Percentiles rank a stretch among this genome's conserved stretches.
Evolutionary conservation across 1,140 invertebrate species (phyloP).

Genomic region (Eurosta solidaginis): DNA sequence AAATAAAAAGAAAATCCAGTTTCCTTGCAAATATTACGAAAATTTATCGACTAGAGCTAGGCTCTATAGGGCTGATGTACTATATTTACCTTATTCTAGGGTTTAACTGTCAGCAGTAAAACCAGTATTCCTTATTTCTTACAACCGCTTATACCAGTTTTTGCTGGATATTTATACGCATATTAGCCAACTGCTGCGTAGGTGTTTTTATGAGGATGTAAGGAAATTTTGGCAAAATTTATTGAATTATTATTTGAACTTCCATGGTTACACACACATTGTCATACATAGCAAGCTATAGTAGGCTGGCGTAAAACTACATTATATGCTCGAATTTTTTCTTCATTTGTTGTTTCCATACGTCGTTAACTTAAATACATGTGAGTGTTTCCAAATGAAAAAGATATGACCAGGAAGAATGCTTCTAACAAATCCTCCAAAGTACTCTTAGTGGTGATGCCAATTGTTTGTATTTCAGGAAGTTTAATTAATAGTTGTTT

Average conservation of each 20-base stretch:
- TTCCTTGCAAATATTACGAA: too few relatives aligned
- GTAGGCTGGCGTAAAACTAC: not conserved
- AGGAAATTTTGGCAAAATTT: conserved; percentile 17
- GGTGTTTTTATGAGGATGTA: too few relatives aligned
- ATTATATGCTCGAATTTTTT: not conserved
- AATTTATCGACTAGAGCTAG: too few relatives aligned
- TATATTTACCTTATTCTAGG: too few relatives aligned
- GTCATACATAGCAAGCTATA: too few relatives aligned
- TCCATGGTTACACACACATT: not conserved
- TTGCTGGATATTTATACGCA: not conserved
- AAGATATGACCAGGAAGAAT: not conserved
- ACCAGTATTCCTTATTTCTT: too few relatives aligned
- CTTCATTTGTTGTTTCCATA: not conserved
- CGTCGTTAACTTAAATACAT: not conserved
- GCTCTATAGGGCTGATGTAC: too few relatives aligned
- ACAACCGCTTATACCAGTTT: not conserved
- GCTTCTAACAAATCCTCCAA: not conserved
- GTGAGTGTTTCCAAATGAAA: not conserved
- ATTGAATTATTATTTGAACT: conserved; percentile 8
- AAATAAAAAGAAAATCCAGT: too few relatives aligned
- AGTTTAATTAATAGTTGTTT: too few relatives aligned
- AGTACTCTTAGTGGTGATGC: not conserved
- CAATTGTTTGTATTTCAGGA: too few relatives aligned
- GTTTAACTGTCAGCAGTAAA: too few relatives aligned
- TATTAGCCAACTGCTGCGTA: not conserved